Evolutionary conservation across 2,888 invertebrate genomes (phyloP).

Genomic region (Crioceris asparagi): DNA sequence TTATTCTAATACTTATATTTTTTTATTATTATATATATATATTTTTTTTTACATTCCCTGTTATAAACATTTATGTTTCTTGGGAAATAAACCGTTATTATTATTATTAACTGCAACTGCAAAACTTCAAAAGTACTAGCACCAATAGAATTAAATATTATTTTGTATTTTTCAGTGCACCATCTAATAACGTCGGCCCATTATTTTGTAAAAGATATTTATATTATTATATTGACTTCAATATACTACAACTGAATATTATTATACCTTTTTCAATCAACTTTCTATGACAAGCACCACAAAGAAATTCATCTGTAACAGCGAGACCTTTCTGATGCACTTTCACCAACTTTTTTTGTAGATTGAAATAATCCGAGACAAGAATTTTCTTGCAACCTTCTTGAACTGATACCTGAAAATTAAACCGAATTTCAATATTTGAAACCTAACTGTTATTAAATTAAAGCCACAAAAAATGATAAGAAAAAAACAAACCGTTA

Average conservation of each 20-base stretch:
- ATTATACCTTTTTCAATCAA: slow-evolving; percentile 63
- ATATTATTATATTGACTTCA: too few species aligned
- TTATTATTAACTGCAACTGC: too few species aligned
- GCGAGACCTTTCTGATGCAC: slow-evolving; percentile 70
- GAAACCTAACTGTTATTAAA: background rate
- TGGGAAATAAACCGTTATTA: too few species aligned
- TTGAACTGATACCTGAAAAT: slow-evolving; percentile 64
- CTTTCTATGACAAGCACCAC: slow-evolving; percentile 67
- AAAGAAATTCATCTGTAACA: slow-evolving; percentile 63
- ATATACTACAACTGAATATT: too few species aligned
- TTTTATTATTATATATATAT: background rate
- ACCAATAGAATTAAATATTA: too few species aligned
- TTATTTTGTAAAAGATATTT: too few species aligned
- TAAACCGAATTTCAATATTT: slow-evolving; percentile 1
- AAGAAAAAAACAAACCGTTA: background rate
- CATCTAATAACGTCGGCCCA: too few species aligned
- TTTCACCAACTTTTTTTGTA: slow-evolving; percentile 69
- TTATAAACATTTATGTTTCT: too few species aligned
- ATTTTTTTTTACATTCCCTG: too few species aligned
- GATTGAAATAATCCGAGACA: slow-evolving; percentile 79
- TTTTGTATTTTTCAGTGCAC: too few species aligned
- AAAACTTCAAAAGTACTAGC: too few species aligned
- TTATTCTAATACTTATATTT: too few species aligned
- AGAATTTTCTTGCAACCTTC: slow-evolving; percentile 85
- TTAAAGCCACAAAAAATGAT: background rate